Evolutionary conservation across 2,113 vertebrate genomes (phyloP), one percentile per base, ranked within the genome.

Genomic region (Australoheros scitulus): DNA sequence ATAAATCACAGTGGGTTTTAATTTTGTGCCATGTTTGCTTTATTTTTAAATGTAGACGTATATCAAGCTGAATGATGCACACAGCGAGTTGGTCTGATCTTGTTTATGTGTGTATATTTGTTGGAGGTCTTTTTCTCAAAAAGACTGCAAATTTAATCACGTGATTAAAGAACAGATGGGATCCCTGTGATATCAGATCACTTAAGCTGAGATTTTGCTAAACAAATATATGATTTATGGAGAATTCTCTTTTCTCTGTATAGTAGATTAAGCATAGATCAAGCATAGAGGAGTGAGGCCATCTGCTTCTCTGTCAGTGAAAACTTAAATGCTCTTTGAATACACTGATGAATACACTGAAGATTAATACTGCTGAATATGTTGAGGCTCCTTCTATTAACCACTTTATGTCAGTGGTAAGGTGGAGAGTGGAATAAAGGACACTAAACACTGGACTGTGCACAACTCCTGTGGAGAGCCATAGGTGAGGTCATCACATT

Each of bases 401-500:
- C 88, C 97, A 98, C 85, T 92, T 98, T 1, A 80, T 98, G 4
- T 97, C 97, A 0, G 97, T 98, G 83, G 96, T 94, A 1, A 97
- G 97, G 14, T 98, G 98, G 97, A 96, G 95, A 0, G 63, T 97
- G 14, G 17, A 96, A 94, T 34, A 52, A 94, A 94, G 0, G 97
- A 96, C 4, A 96, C 89, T 0, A 97, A 98, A 79, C 99, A 96
- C 83, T 97, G 97, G 96, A 96, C 98, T n/a, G 97, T 98, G 15
- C 95, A 97, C 0, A 99, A 98, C 65, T 99, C 97, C 0, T 98
- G 97, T 97, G 97, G 97, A 0, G 97, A 99, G 76, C 97, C 98
- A 0, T 98, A 97, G 97, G 97, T 99, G 93, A 97, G 97, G 32
- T 82, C 56, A 74, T 63, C n/a, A 0, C 22, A 26, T 13, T 14